Conservation (phyloP, 30 jellyfish, hydroid and myxozoan species). For the Pelagia noctiluca region DNA sequence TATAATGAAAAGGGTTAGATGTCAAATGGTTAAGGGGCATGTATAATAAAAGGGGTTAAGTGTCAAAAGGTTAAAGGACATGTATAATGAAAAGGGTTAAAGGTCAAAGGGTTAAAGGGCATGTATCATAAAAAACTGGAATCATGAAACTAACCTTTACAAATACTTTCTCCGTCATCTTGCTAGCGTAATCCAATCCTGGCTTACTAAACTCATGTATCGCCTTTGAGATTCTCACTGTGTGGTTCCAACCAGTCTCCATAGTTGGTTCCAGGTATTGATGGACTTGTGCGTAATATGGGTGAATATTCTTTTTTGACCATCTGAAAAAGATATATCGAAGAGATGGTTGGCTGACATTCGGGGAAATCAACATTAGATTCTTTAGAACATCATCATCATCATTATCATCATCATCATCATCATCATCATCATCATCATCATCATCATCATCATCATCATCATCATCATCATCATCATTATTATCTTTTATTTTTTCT, state of each 20-base stretch:
- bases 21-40: neutral
- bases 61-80: neutral
- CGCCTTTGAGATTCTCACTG: conserved; percentile 24
- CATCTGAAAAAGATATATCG: conserved; percentile 20
- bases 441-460: too few relatives aligned
- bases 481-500: too few relatives aligned
- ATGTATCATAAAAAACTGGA: neutral
- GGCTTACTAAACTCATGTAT: conserved; percentile 69
- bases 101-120: neutral
- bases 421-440: too few relatives aligned
- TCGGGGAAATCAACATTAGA: too few relatives aligned
- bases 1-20: neutral
- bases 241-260: conserved; percentile 59
- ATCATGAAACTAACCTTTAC: conserved; percentile 56
- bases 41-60: neutral
- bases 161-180: conserved; percentile 46
- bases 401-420: too few relatives aligned
- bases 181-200: conserved; percentile 43
- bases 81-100: neutral
- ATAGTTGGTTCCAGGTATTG: conserved; percentile 80
- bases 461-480: too few relatives aligned
- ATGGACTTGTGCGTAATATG: conserved; percentile 69
- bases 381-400: too few relatives aligned
- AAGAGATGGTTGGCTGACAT: too few relatives aligned
- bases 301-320: conserved; percentile 36